A percentile compares a stretch with the other conserved stretches of the same genome.
These are phyloP conservation scores for Plectropomus leopardus DNA, from an alignment of 2,113 vertebrate species.

Conservation along the genomic window DNA sequence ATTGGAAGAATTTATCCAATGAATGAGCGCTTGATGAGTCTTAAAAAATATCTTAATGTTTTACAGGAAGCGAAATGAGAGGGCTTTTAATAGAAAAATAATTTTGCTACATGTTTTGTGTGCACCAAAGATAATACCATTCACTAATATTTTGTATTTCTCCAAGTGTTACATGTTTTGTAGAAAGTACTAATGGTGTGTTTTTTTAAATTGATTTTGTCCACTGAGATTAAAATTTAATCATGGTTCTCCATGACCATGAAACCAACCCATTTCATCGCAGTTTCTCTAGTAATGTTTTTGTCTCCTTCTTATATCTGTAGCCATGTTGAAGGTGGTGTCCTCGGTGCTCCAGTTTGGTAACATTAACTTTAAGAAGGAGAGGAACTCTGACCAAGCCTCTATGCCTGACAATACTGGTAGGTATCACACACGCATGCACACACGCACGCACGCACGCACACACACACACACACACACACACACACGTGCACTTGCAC, in stretches of 20 bases:
- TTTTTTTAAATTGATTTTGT: not conserved
- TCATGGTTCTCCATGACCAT: not conserved
- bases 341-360: slow-evolving; percentile 98
- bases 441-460: not conserved
- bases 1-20: not conserved
- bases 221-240: not conserved
- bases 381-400: slow-evolving; percentile 97
- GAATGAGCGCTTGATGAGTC: not conserved
- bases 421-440: slow-evolving; percentile 61
- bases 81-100: not conserved
- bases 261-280: not conserved
- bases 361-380: slow-evolving; percentile 97
- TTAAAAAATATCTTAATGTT: not conserved
- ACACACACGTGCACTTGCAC: not conserved
- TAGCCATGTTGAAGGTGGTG: slow-evolving; percentile 98
- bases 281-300: slow-evolving; percentile 2
- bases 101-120: not conserved
- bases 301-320: slow-evolving; percentile 28
- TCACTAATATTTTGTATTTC: not conserved
- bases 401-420: slow-evolving; percentile 99
- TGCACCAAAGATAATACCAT: not conserved
- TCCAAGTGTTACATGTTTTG: not conserved
- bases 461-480: not conserved
- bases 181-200: not conserved
- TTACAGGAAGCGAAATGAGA: not conserved